Base-by-base conservation (phyloP, 2,797 vertebrate genomes). In the Spinibarbus caldwelli region DNA sequence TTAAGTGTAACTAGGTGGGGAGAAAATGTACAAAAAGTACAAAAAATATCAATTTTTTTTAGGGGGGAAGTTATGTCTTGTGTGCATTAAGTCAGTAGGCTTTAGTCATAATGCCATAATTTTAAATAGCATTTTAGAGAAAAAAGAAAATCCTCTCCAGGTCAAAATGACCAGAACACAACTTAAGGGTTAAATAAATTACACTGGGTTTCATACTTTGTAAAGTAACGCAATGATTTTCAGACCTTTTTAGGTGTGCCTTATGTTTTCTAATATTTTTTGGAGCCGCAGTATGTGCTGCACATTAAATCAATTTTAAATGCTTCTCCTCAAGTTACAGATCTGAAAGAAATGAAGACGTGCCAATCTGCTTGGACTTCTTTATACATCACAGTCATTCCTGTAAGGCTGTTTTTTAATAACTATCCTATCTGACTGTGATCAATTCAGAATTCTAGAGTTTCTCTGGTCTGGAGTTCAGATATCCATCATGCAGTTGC, bases 261-360 rank as follows among this genome's bases (percentile, higher is more conserved):
- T 59, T 78, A n/a, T 6, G 6, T 54, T 23, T 59, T 43, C 0
- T 5, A 43, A 43, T 26, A 17, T 36, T 78, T 78, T 62, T 78
- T 78, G n/a, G 52, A 78, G 54, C 73, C 4, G 1, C 29, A 34
- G 34, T 38, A 45, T 78, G 54, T 31, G 10, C 78, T 10, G 64
- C 21, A 15, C 64, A n/a, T 80, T 80, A 68, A 68, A 80, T 80
- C 64, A n/a, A 26, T 36, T 80, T 49, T 2, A 68, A 80, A 80
- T 67, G 29, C 31, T 68, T 52, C 29, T 38, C 29, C 43, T 68
- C 21, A 49, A 49, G 45, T 49, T 68, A 23, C 43, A 80, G 78
- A 80, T 80, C 77, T 59, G 38, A 52, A 68, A 49, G 43, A 79
- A 80, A 68, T 80, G 78, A 80, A 68, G 62, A 68, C 14, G 14